These are phyloP conservation scores for Acholoe squamosa DNA, from an alignment of 2,888 invertebrate species.

Conservation along the genomic window DNA sequence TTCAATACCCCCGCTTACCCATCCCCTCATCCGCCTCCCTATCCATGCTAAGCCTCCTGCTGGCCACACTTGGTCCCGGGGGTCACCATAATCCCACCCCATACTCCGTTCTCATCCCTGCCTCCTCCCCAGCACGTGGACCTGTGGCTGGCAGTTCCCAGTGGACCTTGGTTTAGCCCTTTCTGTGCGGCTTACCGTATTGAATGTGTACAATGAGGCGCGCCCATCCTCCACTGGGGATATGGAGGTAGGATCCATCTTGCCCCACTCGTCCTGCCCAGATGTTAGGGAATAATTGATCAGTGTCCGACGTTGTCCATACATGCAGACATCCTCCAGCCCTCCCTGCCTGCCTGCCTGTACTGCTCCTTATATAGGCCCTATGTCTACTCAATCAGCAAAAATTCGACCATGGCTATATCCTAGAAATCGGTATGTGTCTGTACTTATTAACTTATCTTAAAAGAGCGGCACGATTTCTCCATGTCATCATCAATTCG, in stretches of 20 bases:
- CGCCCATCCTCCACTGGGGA: background rate
- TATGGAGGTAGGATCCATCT: background rate
- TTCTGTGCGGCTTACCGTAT: background rate
- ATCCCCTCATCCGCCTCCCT: background rate
- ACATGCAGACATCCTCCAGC: background rate
- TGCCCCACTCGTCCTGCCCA: background rate
- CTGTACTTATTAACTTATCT: too few relatives aligned
- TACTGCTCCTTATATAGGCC: too few relatives aligned
- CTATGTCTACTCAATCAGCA: too few relatives aligned
- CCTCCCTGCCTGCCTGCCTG: too few relatives aligned
- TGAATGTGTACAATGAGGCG: constrained; percentile 11
- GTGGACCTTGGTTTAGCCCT: background rate
- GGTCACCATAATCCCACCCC: constrained; percentile 1
- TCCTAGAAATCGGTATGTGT: too few relatives aligned
- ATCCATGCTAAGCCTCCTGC: background rate
- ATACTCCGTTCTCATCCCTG: background rate
- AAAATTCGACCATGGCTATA: too few relatives aligned
- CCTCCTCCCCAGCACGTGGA: background rate
- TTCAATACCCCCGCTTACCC: background rate
- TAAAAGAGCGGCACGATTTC: too few relatives aligned
- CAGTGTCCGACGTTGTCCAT: background rate
- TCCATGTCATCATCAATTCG: too few relatives aligned
- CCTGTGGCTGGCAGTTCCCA: constrained; percentile 40
- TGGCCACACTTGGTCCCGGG: background rate
- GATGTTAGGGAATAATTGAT: constrained; percentile 43